phyloP scores from a whole-genome alignment of 2,888 invertebrate genomes.

The Apodemia hepburni region DNA sequence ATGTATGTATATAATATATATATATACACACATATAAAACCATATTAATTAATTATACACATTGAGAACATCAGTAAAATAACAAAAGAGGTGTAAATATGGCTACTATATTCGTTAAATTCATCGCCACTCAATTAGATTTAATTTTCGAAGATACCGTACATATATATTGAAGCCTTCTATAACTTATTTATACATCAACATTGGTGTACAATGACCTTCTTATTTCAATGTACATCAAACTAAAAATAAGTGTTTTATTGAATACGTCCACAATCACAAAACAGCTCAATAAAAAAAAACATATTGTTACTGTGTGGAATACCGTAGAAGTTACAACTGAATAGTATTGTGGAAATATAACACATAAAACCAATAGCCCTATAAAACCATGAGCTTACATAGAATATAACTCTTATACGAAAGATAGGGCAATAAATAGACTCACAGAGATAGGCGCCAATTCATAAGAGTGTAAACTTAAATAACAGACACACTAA shows the following conservation, averaged over 20 bases:
- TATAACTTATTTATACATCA: neutral
- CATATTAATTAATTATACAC: no score
- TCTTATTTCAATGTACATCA: no score
- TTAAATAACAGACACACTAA: constrained; percentile 23
- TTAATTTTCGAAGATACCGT: no score
- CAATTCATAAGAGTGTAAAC: constrained; percentile 29
- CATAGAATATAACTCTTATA: constrained; percentile 34
- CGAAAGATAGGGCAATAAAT: constrained; percentile 35
- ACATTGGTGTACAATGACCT: no score
- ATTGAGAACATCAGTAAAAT: no score
- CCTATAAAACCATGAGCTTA: constrained; percentile 34
- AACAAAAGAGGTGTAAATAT: no score
- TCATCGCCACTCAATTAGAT: no score
- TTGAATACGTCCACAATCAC: neutral
- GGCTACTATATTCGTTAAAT: no score
- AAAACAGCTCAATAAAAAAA: neutral
- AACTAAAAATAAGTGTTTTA: neutral
- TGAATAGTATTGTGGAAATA: constrained; percentile 25
- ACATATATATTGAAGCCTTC: no score
- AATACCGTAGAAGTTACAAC: constrained; percentile 16
- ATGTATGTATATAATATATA: no score
- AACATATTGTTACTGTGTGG: constrained; percentile 19
- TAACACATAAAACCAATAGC: constrained; percentile 30
- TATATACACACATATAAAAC: no score
- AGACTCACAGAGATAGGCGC: constrained; percentile 32